phyloP scores from a whole-genome alignment of 2,113 vertebrate species.

The Miniopterus natalensis region DNA sequence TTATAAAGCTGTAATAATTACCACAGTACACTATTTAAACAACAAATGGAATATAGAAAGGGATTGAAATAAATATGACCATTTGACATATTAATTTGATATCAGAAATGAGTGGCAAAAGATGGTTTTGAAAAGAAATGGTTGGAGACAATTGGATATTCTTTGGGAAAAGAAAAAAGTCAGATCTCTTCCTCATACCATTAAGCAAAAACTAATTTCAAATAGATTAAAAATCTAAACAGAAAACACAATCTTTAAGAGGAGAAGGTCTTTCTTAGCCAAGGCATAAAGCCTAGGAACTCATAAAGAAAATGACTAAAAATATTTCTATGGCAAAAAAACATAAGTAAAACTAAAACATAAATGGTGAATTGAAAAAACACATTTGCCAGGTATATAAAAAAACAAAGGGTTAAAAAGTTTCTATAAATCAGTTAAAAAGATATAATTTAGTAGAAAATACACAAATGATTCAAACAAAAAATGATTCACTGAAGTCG shows the following conservation, averaged over 20 bases:
- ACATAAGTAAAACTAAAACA: slow-evolving; percentile 14
- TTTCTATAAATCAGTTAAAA: slow-evolving; percentile 48
- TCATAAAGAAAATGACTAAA: slow-evolving; percentile 25
- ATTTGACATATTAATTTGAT: slow-evolving; percentile 1
- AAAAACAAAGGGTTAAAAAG: neutral
- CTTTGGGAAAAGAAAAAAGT: neutral
- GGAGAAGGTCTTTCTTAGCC: neutral
- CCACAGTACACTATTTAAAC: neutral
- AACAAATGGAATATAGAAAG: slow-evolving; percentile 18
- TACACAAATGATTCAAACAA: neutral
- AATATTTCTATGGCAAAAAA: neutral
- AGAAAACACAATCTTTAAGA: slow-evolving; percentile 23
- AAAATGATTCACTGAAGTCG: slow-evolving; percentile 49
- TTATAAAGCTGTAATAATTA: neutral
- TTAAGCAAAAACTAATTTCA: slow-evolving; percentile 54
- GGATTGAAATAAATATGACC: neutral
- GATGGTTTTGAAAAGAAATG: neutral
- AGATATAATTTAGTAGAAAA: slow-evolving; percentile 9
- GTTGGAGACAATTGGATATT: neutral
- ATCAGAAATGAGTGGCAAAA: slow-evolving; percentile 16
- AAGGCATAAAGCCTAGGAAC: neutral
- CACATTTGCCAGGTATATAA: neutral
- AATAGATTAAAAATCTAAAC: slow-evolving; percentile 28
- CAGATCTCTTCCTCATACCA: neutral
- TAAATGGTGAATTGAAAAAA: neutral